Base-by-base conservation (phyloP, 2,888 invertebrate genomes). In the Meganola albula region DNA sequence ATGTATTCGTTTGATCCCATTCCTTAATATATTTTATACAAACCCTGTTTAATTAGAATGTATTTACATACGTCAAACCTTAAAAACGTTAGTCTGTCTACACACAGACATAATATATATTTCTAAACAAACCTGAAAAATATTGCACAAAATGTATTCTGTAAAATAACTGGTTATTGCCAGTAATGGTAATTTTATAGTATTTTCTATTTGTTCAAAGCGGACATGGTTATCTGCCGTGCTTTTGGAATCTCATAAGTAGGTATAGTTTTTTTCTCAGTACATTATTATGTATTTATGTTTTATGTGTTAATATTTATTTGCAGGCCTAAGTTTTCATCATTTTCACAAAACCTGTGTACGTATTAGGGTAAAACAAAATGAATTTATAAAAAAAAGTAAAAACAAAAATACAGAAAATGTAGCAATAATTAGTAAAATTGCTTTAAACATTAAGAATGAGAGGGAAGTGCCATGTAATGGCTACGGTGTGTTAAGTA, bases 401-500 rank as follows among this genome's bases (percentile, higher is more conserved):
- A 40, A 43, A 48, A 48, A 35, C 38, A 46, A 49, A 47, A 46
- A 40, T 48, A 44, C 48, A 53, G 51, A 51, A 49, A 56, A 60
- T 44, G 53, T 63, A 63, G 58, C 48, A 63, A 51, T 59, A 58
- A 51, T 53, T 48, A 47, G 64, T 70, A 67, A 58, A n/a, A 67
- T 70, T 64, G 66, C 66, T 65, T 67, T 60, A 57, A 60, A 53
- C n/a, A 20, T 43, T 65, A 63, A 57, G 36, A 51, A 63, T 54
- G 56, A 52, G 36, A 16, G 41, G 41, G 43, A 58, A 57, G 47
- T 53, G 60, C 50, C 80, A 82, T 82, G 42, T 74, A 73, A 82
- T 82, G 80, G 50, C 57, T 32, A 53, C 56, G 40, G 43, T 39
- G 42, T 68, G 63, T n/a, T n/a, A n/a, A n/a, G n/a, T n/a, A n/a